These are phyloP conservation scores for Hippolais icterina DNA, from an alignment of 2,113 vertebrate species.

Conservation along the genomic window DNA sequence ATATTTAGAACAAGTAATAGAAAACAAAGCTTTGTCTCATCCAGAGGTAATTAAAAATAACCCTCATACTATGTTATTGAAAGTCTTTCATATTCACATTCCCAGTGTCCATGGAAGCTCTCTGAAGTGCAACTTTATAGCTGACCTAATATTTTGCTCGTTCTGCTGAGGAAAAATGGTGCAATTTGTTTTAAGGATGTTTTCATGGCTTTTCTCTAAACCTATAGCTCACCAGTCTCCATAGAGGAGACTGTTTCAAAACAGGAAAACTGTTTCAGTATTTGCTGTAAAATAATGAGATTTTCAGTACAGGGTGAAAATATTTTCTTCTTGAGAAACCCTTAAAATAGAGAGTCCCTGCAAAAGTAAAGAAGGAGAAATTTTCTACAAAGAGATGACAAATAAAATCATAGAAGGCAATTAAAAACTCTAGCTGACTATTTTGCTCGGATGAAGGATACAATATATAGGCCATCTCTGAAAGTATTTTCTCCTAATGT, in stretches of 20 bases:
- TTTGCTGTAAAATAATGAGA: not conserved
- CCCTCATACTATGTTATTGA: not conserved
- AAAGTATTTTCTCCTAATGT: not conserved
- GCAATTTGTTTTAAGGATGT: not conserved
- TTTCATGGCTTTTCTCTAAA: not conserved
- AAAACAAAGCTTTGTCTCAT: constrained; percentile 2
- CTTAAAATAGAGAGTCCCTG: not conserved
- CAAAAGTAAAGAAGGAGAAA: not conserved
- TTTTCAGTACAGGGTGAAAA: not conserved
- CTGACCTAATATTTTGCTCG: not conserved
- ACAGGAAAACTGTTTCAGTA: not conserved
- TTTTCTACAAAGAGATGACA: not conserved
- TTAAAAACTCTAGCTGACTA: not conserved
- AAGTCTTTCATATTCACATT: not conserved
- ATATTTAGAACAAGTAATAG: not conserved
- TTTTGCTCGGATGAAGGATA: not conserved
- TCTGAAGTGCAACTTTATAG: not conserved
- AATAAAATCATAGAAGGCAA: not conserved
- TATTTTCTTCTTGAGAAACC: not conserved
- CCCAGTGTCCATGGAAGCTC: not conserved
- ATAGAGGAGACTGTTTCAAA: not conserved
- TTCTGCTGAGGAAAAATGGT: not conserved
- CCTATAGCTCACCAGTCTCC: not conserved
- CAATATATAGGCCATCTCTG: not conserved
- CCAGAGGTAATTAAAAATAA: constrained; percentile 22